Evolutionary conservation across 2,797 vertebrate genomes (phyloP).

Genomic region (Poecilia wingei): DNA sequence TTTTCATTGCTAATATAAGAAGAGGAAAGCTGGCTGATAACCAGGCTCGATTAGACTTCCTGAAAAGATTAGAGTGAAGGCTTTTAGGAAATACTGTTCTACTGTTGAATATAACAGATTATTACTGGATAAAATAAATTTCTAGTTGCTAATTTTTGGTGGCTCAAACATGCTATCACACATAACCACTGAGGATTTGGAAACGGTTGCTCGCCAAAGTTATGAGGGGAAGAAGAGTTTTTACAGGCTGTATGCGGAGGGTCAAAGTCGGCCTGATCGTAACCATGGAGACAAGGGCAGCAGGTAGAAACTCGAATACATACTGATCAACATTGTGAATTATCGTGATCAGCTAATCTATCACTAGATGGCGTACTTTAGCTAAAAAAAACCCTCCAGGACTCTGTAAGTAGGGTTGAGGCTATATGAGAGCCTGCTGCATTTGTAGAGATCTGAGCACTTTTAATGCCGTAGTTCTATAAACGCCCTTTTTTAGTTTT

Average conservation of each 20-base stretch:
- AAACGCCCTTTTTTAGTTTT: background rate
- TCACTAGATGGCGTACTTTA: conserved; percentile 63
- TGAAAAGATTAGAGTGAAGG: no score
- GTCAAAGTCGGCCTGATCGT: conserved; percentile 75
- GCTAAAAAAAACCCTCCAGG: conserved; percentile 13
- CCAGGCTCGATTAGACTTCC: no score
- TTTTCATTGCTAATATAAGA: no score
- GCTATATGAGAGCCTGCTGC: conserved; percentile 7
- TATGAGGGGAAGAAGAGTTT: no score
- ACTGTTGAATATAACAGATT: no score
- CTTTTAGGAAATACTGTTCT: no score
- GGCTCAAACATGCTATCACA: no score
- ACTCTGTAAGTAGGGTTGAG: conserved; percentile 42
- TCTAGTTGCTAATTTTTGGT: no score
- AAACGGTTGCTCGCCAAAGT: no score
- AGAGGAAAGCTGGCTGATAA: no score
- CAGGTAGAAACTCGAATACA: conserved; percentile 22
- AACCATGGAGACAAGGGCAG: conserved; percentile 72
- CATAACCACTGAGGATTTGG: no score
- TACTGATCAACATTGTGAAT: background rate
- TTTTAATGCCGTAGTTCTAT: background rate
- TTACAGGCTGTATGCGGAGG: conserved; percentile 70
- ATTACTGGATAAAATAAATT: no score
- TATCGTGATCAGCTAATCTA: background rate
- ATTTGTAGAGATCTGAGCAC: background rate